Conservation (phyloP, 2,113 vertebrate genomes). For the Mustela nigripes region DNA sequence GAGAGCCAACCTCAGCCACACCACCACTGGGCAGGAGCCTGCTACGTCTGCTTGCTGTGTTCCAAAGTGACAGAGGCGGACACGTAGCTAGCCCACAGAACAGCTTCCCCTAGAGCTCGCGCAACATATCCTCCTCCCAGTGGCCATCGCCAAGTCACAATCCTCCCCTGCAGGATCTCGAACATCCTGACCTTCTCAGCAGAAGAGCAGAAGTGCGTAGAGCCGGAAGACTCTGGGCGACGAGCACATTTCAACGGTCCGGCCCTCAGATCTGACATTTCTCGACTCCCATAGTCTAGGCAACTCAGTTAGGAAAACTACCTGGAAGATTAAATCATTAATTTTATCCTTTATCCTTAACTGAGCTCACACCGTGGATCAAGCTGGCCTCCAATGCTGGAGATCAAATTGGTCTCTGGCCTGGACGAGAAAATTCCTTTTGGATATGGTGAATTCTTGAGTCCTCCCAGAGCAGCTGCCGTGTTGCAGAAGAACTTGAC, state of each 20-base stretch:
- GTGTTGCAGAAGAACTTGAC: not conserved
- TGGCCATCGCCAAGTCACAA: not conserved
- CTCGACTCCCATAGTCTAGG: not conserved
- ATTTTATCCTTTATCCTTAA: not conserved
- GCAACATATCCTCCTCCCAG: not conserved
- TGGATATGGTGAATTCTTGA: not conserved
- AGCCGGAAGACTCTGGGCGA: not conserved
- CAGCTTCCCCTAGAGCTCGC: not conserved
- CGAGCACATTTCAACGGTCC: not conserved
- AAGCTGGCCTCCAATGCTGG: not conserved
- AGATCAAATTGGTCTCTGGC: not conserved
- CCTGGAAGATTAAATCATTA: not conserved
- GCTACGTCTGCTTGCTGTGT: not conserved
- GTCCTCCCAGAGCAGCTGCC: not conserved
- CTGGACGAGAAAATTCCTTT: not conserved
- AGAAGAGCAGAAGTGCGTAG: not conserved
- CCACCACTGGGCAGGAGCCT: rapidly evolving
- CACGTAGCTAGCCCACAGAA: not conserved
- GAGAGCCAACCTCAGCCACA: too few species aligned
- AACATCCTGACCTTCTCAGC: not conserved
- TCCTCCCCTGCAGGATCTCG: not conserved
- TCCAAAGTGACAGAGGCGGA: not conserved
- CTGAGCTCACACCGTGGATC: not conserved
- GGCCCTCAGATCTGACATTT: not conserved
- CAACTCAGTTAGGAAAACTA: not conserved